Evolutionary conservation across 1,140 invertebrate species (phyloP), one percentile per base, ranked within the genome.

Genomic region (Heliconius himera): DNA sequence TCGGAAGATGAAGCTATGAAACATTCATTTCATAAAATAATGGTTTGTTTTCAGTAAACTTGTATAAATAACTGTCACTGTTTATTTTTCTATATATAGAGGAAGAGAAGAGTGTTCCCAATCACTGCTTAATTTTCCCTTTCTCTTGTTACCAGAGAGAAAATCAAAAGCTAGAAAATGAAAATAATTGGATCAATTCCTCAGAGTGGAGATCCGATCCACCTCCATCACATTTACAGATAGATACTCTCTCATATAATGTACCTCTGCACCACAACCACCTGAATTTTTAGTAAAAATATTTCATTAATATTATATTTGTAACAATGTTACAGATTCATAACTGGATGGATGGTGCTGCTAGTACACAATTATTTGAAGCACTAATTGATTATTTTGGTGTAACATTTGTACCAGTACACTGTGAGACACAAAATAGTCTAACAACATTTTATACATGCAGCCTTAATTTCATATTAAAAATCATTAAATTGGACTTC

Each of bases 21-120:
- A 74, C 84, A 92, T 81, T 85, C 81, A 54, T 92, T 91, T 84
- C 92, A 94, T 78, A 94, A 93, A 89, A 87, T 94, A 29, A 66
- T 66, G 60, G 60, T 66, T 5, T 29, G 26, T 29, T 66, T 13
- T 66, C 3, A 22, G 8, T 22, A 22, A 51, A n/a, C 9, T 60
- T 60, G 22, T 22, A 26, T 26, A 16, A 66, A 66, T 29, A 66
- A 3, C n/a, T n/a, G 18, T 2, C 1, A 54, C 20, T 6, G 18
- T 20, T 51, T 51, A 41, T 20, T 51, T 51, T 18, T 51, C 16
- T 51, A 20, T 36, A 36, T 36, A 36, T 36, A 36, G 33, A 36
- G 0, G 6, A 36, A 36, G 8, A 6, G 33, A 6, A 33, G 0
- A 33, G 33, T 1, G 3, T 46, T 46, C 41, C 41, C 41, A 46